Evolutionary conservation across 2,797 vertebrate genomes (phyloP).

Genomic region (Chaenodraco wilsoni): DNA sequence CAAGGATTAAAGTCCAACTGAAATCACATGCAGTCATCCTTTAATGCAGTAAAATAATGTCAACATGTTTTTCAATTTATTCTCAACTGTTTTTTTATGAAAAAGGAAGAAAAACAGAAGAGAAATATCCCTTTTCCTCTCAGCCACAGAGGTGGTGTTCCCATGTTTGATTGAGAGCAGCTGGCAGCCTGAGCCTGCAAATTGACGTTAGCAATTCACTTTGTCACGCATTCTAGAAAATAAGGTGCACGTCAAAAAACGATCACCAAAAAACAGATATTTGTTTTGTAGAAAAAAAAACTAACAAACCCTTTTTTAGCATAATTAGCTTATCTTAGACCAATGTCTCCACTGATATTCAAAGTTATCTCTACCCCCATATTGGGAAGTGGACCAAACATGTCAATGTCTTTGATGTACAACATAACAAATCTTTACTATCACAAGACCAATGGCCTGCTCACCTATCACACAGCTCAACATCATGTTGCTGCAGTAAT

Average conservation of each 20-base stretch:
- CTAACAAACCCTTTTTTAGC: neutral
- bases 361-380: neutral
- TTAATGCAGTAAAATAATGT: conserved; percentile 13
- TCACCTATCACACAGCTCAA: conserved; percentile 26
- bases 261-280: neutral
- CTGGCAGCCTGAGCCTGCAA: conserved; percentile 24
- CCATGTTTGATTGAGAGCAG: conserved; percentile 44
- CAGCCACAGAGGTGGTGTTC: conserved; percentile 7
- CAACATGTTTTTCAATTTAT: neutral
- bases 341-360: neutral
- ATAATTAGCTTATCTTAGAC: neutral
- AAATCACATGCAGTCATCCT: conserved; percentile 11
- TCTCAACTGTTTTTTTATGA: conserved; percentile 3
- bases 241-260: neutral
- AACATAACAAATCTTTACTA: conserved; percentile 25
- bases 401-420: conserved; percentile 13
- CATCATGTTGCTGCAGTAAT: conserved; percentile 34
- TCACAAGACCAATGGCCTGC: conserved; percentile 12
- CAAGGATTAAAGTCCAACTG: conserved; percentile 14
- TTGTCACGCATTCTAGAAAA: neutral
- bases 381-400: neutral
- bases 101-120: conserved; percentile 1
- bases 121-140: conserved; percentile 23
- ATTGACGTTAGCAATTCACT: neutral
- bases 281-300: neutral